phyloP scores from a whole-genome alignment of 2,797 vertebrate species.

The Smutsia gigantea region DNA sequence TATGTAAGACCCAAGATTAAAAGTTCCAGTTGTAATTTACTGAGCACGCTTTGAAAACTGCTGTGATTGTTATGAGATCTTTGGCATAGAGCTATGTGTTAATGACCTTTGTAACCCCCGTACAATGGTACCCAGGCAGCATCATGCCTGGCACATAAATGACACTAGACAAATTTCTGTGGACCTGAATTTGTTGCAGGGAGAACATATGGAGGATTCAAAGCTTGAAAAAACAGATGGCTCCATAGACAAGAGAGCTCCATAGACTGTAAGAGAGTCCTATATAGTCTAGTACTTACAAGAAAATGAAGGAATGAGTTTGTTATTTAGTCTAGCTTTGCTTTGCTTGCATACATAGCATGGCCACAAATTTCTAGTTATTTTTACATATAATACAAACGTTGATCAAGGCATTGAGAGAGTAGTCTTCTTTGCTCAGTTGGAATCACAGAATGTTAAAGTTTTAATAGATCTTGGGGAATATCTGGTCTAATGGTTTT shows the following conservation, averaged over 20 bases:
- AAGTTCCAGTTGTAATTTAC: constrained; percentile 6
- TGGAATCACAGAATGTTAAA: background rate
- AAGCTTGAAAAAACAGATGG: constrained; percentile 6
- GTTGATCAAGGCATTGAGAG: background rate
- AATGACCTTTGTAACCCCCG: background rate
- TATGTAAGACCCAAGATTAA: background rate
- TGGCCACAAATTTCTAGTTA: background rate
- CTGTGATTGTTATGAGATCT: background rate
- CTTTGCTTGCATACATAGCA: background rate
- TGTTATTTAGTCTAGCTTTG: background rate
- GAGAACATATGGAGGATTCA: background rate
- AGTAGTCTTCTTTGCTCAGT: background rate
- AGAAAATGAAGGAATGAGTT: background rate
- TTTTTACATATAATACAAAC: constrained; percentile 35
- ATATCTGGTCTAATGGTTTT: background rate
- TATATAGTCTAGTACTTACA: background rate
- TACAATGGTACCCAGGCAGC: background rate
- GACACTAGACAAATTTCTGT: background rate
- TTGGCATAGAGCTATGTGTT: background rate
- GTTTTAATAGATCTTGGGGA: background rate
- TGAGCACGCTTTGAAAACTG: background rate
- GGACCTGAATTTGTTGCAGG: background rate
- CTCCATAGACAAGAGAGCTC: background rate
- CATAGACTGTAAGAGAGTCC: background rate
- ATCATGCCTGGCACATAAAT: background rate